phyloP scores from a whole-genome alignment of 2,113 vertebrate species.

The Perca schrenkii region DNA sequence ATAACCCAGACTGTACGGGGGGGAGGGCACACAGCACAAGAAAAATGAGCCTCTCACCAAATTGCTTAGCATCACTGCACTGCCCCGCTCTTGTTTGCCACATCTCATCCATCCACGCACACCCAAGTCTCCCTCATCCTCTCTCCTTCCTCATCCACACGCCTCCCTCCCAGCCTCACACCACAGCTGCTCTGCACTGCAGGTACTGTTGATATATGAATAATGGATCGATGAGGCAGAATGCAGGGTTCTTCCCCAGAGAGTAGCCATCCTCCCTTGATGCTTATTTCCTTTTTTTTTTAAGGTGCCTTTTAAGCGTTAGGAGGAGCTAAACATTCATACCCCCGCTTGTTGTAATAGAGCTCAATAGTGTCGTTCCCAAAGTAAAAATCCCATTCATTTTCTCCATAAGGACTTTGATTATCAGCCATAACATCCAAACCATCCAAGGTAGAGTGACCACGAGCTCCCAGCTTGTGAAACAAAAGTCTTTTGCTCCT shows the following conservation, averaged over 20 bases:
- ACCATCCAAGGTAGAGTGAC: too few relatives aligned
- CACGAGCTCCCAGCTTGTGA: too few relatives aligned
- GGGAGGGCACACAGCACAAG: slow-evolving; percentile 54
- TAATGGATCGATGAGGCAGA: slow-evolving; percentile 66
- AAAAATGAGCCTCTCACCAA: slow-evolving; percentile 76
- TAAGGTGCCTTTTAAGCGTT: background rate
- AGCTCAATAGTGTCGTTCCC: too few relatives aligned
- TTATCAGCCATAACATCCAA: too few relatives aligned
- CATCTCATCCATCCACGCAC: slow-evolving; percentile 60
- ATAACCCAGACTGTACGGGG: slow-evolving; percentile 63
- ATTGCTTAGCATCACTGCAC: slow-evolving; percentile 70
- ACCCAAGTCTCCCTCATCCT: slow-evolving; percentile 16
- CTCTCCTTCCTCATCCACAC: background rate
- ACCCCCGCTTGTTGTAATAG: background rate
- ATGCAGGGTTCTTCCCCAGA: slow-evolving; percentile 35
- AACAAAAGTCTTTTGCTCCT: too few relatives aligned
- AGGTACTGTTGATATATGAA: slow-evolving; percentile 76
- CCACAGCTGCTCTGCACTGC: slow-evolving; percentile 72
- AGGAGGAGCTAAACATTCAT: background rate
- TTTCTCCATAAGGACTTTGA: too few relatives aligned
- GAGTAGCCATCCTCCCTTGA: slow-evolving; percentile 33
- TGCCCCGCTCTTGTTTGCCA: slow-evolving; percentile 52
- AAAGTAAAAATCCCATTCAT: too few relatives aligned
- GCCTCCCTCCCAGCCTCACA: slow-evolving; percentile 24
- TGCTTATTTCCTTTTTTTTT: slow-evolving; percentile 22